Conservation (phyloP, 2,888 invertebrate genomes). For the Hedya salicella region DNA sequence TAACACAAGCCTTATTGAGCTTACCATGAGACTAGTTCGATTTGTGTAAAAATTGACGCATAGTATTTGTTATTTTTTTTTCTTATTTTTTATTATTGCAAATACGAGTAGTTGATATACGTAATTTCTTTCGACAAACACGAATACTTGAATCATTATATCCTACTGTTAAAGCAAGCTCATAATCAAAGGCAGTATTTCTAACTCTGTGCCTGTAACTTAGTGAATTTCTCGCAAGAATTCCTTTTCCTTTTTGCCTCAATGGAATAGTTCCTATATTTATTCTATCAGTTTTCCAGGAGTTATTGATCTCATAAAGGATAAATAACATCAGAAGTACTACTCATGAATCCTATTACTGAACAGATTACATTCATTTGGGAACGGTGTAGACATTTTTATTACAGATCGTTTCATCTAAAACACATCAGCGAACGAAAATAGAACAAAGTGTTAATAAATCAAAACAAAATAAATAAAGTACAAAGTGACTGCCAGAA, state of each 20-base stretch:
- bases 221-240: not conserved
- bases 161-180: too few species aligned
- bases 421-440: conserved; percentile 13
- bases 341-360: conserved; percentile 17
- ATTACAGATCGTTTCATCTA: conserved; percentile 23
- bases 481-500: conserved; percentile 20
- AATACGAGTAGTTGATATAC: too few species aligned
- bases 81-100: too few species aligned
- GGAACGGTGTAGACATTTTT: conserved; percentile 15
- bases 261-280: not conserved
- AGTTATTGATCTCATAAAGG: not conserved
- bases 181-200: not conserved
- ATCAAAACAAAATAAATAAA: conserved; percentile 38
- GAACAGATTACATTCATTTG: conserved; percentile 23
- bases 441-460: conserved; percentile 27
- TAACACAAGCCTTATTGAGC: too few species aligned
- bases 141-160: too few species aligned
- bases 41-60: too few species aligned
- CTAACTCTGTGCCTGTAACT: not conserved
- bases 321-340: not conserved
- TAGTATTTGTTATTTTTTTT: too few species aligned
- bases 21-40: too few species aligned
- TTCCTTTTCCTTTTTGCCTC: not conserved
- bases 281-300: not conserved
- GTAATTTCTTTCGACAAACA: too few species aligned